A percentile compares a stretch with the other conserved stretches of the same genome.
phyloP scores from a whole-genome alignment of 2,888 invertebrate genomes.

The Diadegma fenestrale region DNA sequence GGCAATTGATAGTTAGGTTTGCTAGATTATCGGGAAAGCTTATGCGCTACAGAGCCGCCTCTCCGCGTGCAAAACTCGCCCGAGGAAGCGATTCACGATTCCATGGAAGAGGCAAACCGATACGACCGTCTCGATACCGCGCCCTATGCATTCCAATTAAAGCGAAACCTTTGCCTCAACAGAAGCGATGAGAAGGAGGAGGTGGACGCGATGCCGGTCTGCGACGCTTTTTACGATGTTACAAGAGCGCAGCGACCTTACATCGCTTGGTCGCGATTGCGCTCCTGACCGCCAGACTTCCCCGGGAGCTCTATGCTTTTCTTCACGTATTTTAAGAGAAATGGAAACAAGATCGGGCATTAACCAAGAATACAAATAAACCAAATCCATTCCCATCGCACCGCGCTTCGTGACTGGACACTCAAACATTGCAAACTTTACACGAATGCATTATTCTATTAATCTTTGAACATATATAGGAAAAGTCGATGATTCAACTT shows the following conservation, averaged over 20 bases:
- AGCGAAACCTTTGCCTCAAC: constrained; percentile 78
- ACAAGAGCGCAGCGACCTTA: constrained; percentile 63
- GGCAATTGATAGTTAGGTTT: constrained; percentile 49
- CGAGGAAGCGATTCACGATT: constrained; percentile 81
- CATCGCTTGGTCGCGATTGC: constrained; percentile 59
- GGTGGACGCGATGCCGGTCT: constrained; percentile 71
- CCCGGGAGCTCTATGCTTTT: constrained; percentile 53
- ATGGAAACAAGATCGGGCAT: constrained; percentile 40
- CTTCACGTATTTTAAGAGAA: constrained; percentile 41
- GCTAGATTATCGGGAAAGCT: constrained; percentile 51
- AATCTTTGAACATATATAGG: background rate
- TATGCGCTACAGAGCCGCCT: constrained; percentile 25
- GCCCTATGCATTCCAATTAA: constrained; percentile 79
- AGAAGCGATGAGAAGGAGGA: constrained; percentile 55
- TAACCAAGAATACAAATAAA: constrained; percentile 28
- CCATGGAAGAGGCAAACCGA: constrained; percentile 80
- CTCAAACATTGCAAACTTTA: constrained; percentile 15
- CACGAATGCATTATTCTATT: constrained; percentile 13
- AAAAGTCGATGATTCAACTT: too few species aligned
- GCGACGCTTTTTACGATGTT: constrained; percentile 62
- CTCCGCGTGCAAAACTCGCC: constrained; percentile 32
- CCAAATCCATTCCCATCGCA: background rate
- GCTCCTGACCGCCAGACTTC: constrained; percentile 49
- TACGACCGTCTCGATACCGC: constrained; percentile 78
- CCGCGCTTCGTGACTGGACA: constrained; percentile 31